Base-by-base conservation (phyloP, 1,140 invertebrate genomes). In the Aphelenchoides fujianensis region DNA sequence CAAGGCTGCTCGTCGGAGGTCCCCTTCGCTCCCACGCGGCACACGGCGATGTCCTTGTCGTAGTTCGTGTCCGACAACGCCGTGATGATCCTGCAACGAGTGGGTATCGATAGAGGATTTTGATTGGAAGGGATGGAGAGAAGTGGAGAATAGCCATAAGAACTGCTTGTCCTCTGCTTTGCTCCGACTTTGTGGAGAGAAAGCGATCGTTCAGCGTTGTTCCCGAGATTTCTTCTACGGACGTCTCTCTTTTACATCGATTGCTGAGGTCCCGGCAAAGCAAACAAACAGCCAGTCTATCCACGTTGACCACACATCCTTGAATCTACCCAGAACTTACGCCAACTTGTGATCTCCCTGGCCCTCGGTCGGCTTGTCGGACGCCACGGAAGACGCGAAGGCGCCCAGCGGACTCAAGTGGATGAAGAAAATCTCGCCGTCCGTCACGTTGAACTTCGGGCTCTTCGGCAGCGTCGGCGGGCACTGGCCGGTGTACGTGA, bases 331-430 rank as follows among this genome's bases (percentile, higher is more conserved):
- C n/a, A 27, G 3, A 48, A 48, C 48, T 69, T 69, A 69, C 48
- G 23, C 19, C 7, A 69, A 7, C 0, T 5, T 5, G 41, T 74
- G 75, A 63, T 77, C 76, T 23, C 75, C 75, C n/a, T 52, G 74
- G 34, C 75, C 75, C 36, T 75, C 72, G 19, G 76, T 78, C 12
- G 75, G 75, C 34, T 78, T 77, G 12, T 27, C 32, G 1, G 59
- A 34, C 19, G 34, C 66, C 16, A 31, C 19, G 30, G n/a, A 23
- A n/a, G 27, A 3, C n/a, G 23, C n/a, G 3, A 69, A 69, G 3
- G 31, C 31, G 34, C 68, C 68, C 23, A 69, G 30, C 9, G 28
- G n/a, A 27, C 64, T 32, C 3, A 69, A 7, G 48, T 27, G 19
- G 3, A 69, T 3, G 27, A 34, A 69, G 1, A 19, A 32, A 71